These are phyloP conservation scores for Rallus crepitans DNA, from an alignment of 2,797 vertebrate genomes.

Conservation along the genomic window DNA sequence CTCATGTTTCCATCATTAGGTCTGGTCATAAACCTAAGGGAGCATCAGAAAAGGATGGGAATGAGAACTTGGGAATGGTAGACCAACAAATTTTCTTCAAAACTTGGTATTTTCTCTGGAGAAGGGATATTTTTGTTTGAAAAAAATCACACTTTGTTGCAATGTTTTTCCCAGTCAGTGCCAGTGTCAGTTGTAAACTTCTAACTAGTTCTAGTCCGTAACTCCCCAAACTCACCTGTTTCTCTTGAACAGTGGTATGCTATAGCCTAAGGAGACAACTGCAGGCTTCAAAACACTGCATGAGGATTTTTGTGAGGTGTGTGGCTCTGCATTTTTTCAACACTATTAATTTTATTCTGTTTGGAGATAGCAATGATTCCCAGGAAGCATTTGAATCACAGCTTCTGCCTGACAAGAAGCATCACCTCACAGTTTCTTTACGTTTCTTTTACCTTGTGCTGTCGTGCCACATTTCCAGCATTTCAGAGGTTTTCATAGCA, in stretches of 20 bases:
- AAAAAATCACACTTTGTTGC: background rate
- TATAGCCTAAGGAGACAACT: background rate
- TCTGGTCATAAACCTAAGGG: background rate
- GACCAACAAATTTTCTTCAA: background rate
- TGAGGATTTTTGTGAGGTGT: background rate
- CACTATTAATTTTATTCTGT: background rate
- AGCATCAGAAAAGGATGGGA: background rate
- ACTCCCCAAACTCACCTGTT: background rate
- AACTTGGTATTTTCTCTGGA: background rate
- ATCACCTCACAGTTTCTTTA: background rate
- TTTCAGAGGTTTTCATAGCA: background rate
- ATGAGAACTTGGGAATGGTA: background rate
- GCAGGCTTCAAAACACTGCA: background rate
- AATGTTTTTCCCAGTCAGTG: background rate
- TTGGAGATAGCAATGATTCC: background rate
- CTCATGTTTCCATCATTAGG: background rate
- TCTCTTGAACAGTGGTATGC: fast-evolving
- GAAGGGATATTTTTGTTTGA: background rate
- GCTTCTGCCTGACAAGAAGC: background rate
- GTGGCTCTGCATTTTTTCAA: background rate
- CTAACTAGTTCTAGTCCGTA: background rate
- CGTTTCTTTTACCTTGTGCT: background rate
- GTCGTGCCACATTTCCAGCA: background rate
- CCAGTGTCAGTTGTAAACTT: background rate
- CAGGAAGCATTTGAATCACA: background rate